These are phyloP conservation scores for Drosophila lacteicornis DNA, from an alignment of 1,140 invertebrate genomes.

Conservation along the genomic window DNA sequence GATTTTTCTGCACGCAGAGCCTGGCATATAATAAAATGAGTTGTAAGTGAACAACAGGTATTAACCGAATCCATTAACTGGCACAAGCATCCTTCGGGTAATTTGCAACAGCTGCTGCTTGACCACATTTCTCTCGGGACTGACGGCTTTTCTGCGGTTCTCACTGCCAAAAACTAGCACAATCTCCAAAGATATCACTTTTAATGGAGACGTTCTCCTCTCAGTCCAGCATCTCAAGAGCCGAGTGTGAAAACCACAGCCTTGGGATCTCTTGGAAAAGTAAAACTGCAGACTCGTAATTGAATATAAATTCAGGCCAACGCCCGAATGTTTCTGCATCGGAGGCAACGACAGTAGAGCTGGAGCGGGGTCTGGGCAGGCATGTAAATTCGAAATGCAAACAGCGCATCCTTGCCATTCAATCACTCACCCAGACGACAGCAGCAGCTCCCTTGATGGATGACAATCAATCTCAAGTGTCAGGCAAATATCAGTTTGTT, in stretches of 20 bases:
- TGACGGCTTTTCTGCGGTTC: slow-evolving; percentile 42
- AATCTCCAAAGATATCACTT: slow-evolving; percentile 22
- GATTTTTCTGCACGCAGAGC: neutral
- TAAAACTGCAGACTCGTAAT: slow-evolving; percentile 50
- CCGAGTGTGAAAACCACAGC: slow-evolving; percentile 43
- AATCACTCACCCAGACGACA: slow-evolving; percentile 65
- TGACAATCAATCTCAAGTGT: slow-evolving; percentile 85
- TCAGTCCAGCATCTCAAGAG: slow-evolving; percentile 21
- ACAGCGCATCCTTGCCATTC: slow-evolving; percentile 73
- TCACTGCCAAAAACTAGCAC: slow-evolving; percentile 33
- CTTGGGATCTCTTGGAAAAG: slow-evolving; percentile 28
- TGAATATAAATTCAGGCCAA: slow-evolving; percentile 65
- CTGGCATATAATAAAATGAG: neutral
- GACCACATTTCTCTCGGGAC: slow-evolving; percentile 12
- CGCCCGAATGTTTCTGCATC: slow-evolving; percentile 29
- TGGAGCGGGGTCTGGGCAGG: slow-evolving; percentile 14
- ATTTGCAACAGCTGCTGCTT: slow-evolving; percentile 34
- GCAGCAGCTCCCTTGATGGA: slow-evolving; percentile 73
- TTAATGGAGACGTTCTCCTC: slow-evolving; percentile 42
- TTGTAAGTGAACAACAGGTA: neutral
- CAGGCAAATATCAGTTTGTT: slow-evolving; percentile 84
- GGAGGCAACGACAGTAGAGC: neutral
- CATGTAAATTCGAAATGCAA: slow-evolving; percentile 80
- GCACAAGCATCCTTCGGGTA: slow-evolving; percentile 8
- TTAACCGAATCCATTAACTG: neutral